Conservation (phyloP, 1,140 invertebrate genomes). For the Pogonomyrmex barbatus region DNA sequence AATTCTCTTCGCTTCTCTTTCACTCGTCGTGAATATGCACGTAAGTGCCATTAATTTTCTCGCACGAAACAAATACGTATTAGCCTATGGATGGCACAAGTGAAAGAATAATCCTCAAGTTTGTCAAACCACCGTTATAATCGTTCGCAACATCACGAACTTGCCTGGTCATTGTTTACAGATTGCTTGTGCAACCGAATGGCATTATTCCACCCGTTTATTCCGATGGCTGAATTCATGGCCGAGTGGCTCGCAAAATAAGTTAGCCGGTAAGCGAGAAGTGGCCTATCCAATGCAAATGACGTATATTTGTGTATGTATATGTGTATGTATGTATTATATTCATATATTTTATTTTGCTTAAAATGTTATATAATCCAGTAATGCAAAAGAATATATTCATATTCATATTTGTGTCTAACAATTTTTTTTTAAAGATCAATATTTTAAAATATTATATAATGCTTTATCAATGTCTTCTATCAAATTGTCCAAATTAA, state of each 20-base stretch:
- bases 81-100: not conserved
- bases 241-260: slow-evolving; percentile 21
- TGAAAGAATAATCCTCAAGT: slow-evolving; percentile 17
- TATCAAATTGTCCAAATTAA: not conserved
- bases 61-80: not conserved
- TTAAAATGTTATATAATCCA: not conserved
- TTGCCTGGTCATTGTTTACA: not conserved
- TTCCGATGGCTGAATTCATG: not conserved
- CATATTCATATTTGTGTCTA: not conserved
- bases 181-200: not conserved
- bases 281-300: slow-evolving; percentile 24
- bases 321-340: not conserved
- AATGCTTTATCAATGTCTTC: not conserved
- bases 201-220: slow-evolving; percentile 22
- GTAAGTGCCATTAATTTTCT: slow-evolving; percentile 43
- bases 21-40: not conserved
- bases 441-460: not conserved
- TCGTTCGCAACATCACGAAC: not conserved
- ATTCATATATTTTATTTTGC: slow-evolving; percentile 1
- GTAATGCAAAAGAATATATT: not conserved
- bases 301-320: not conserved
- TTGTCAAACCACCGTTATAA: not conserved
- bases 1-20: not conserved
- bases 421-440: not conserved
- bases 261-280: not conserved